Base-by-base conservation (phyloP, 1,140 invertebrate species). In the Caerostris darwini region DNA sequence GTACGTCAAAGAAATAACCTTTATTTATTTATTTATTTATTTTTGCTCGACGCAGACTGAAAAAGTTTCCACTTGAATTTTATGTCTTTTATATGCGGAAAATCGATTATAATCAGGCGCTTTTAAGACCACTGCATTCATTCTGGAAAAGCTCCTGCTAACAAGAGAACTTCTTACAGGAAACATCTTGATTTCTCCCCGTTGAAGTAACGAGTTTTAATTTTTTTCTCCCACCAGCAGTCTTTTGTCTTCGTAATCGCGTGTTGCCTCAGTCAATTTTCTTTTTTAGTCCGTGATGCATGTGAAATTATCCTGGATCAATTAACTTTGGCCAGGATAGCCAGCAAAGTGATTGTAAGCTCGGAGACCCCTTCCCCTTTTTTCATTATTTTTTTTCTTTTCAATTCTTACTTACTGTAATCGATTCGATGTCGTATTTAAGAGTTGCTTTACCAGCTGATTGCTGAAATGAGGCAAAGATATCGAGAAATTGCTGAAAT, bases 291-390 rank as follows among this genome's bases (percentile, higher is more conserved):
- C 34, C 71, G 34, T 34, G 50, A 77, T 50, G 71, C 71, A 53
- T 77, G 71, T 34, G 10, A 77, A 77, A 77, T 77, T 77, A 77
- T 34, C 71, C 71, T 77, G 34, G 34, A 77, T 77, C 71, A 77
- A 77, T 77, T 77, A 77, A 77, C 71, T 77, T 53, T 77, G 12
- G 34, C 71, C 71, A 7, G 50, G 71, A 77, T 77, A 7, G 71
- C 12, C 8, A 12, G 4, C 19, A 77, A 77, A 77, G 71, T 77
- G 71, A 77, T 50, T 77, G 34, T 34, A 53, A 2, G 34, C 34
- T 5, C 34, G 14, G 61, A 67, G 34, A 34, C 34, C 34, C 34
- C 2, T 34, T 2, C 2, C 34, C 34, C 2, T 34, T 34, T 2
- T 34, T 34, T 34, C 2, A 34, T 34, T 34, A 34, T 34, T 77